Percentiles rank a stretch among this genome's conserved stretches.
These are phyloP conservation scores for Drosophila melanosoma DNA, from an alignment of 2,888 invertebrate species.

Conservation along the genomic window DNA sequence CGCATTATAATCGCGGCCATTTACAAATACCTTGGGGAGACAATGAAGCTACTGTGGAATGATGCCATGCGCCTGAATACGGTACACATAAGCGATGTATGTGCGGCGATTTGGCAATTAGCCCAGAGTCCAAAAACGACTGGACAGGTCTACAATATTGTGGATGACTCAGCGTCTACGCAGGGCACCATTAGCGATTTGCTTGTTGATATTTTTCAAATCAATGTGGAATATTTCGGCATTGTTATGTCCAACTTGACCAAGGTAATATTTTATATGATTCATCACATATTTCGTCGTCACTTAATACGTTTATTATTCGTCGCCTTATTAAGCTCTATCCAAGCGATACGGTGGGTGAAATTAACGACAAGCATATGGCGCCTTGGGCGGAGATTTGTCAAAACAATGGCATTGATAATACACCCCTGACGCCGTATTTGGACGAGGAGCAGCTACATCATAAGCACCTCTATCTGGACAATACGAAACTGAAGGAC, in stretches of 20 bases:
- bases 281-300: slow-evolving; percentile 21
- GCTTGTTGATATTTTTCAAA: slow-evolving; percentile 92
- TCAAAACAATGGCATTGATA: slow-evolving; percentile 89
- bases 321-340: slow-evolving; percentile 87
- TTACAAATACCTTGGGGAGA: slow-evolving; percentile 94
- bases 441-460: slow-evolving; percentile 93
- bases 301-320: slow-evolving; percentile 9
- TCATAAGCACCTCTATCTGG: slow-evolving; percentile 92
- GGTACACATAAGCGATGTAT: slow-evolving; percentile 94
- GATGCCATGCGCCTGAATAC: slow-evolving; percentile 94
- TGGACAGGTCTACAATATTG: slow-evolving; percentile 91
- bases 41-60: slow-evolving; percentile 96
- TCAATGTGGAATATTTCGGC: slow-evolving; percentile 95
- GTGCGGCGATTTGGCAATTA: slow-evolving; percentile 92
- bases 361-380: slow-evolving; percentile 97
- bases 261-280: slow-evolving; percentile 87
- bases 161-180: slow-evolving; percentile 92
- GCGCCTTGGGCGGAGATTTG: slow-evolving; percentile 96
- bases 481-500: slow-evolving; percentile 88
- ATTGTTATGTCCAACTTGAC: slow-evolving; percentile 92
- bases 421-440: slow-evolving; percentile 95
- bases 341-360: slow-evolving; percentile 92
- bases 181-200: slow-evolving; percentile 93
- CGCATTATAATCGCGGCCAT: slow-evolving; percentile 94
- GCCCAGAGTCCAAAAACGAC: slow-evolving; percentile 86